Conservation (phyloP, 2,113 vertebrate species). For the Mastomys natalensis region DNA sequence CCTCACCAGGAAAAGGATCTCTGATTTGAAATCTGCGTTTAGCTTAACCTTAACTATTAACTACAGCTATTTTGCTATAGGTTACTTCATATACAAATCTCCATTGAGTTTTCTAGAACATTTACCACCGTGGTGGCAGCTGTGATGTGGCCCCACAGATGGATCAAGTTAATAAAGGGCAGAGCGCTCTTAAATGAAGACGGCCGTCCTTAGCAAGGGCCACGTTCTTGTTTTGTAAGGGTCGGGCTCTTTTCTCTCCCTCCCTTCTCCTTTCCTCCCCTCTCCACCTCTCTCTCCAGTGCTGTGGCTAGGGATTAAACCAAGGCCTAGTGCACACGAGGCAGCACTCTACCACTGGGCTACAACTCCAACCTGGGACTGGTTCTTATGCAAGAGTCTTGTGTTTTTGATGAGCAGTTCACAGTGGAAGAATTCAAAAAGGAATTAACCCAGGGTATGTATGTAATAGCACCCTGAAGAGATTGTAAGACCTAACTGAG, state of each 20-base stretch:
- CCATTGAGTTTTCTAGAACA: neutral
- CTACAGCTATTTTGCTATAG: neutral
- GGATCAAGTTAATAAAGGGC: neutral
- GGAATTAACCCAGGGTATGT: neutral
- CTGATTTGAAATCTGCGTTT: neutral
- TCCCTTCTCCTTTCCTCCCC: no score
- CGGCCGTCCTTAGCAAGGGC: neutral
- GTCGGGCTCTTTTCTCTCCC: no score
- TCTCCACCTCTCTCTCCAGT: no score
- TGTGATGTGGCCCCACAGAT: accelerated
- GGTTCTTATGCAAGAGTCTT: neutral
- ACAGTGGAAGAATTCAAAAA: neutral
- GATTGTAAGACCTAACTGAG: neutral
- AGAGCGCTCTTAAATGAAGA: neutral
- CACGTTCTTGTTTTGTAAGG: neutral
- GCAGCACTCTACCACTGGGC: neutral
- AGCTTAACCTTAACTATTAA: neutral
- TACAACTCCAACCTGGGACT: neutral
- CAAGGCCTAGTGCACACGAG: neutral
- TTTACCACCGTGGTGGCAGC: neutral
- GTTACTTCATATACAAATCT: neutral
- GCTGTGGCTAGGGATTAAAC: neutral
- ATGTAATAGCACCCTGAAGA: neutral
- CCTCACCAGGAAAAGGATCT: neutral
- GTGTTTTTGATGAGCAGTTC: neutral